Base-by-base conservation (phyloP, 35 echinoderm and acorn worm species). In the Acanthaster planci region DNA sequence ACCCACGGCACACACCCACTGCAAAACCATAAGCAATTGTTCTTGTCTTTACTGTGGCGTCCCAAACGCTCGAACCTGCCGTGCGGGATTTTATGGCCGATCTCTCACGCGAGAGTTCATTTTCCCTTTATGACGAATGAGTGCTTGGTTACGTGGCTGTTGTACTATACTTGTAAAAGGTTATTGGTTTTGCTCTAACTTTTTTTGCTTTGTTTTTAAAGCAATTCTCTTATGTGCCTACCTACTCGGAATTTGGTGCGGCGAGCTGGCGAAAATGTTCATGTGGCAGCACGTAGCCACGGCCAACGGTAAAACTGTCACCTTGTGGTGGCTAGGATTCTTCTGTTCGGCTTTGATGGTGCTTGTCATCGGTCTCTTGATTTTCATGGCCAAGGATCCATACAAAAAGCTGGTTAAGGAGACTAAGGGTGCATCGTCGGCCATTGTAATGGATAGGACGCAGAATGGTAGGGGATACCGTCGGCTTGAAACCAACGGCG, bases 241-340 rank as follows among this genome's bases (percentile, higher is more conserved):
- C 27, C 56, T 83, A 37, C 51, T 53, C 31, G 81, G 81, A 2
- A 60, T 83, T 5, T 83, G 52, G 81, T 36, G 53, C 12, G 81
- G 81, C 16, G 52, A 83, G 14, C 44, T 83, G 23, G 15, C 53
- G 27, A 58, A 35, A 14, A 56, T 59, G 27, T 83, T 83, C 52
- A 83, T 83, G 81, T 83, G 81, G 81, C 81, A 83, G 10, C 81
- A 83, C 23, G 56, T 83, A 14, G 56, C 51, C 54, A 59, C 21
- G 7, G 81, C 52, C 18, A 53, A 83, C 54, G 21, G 6, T 36
- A 36, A 29, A 9, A 83, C 44, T 1, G 52, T 83, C 18, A 57
- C 81, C 26, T 53, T 53, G 4, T 83, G 81, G 81, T 83, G 81
- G 81, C 32, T 83, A 18, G 81, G 81, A 17, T 83, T 83, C 54